These are phyloP conservation scores for Myrmecobius fasciatus DNA, from an alignment of 2,113 vertebrate species.

Conservation along the genomic window DNA sequence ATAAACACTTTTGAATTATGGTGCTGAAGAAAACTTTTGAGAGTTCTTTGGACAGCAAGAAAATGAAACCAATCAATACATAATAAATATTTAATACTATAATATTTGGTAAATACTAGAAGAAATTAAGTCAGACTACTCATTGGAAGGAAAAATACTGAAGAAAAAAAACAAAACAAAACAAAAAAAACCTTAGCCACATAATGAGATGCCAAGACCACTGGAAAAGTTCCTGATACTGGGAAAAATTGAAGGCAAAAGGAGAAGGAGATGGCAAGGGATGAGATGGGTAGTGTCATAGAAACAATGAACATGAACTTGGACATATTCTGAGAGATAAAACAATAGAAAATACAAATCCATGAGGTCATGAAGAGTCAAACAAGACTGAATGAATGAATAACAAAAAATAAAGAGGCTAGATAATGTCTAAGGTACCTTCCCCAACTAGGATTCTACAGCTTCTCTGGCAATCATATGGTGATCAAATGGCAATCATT, in stretches of 20 bases:
- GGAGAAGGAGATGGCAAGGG: neutral
- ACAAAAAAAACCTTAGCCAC: too few relatives aligned
- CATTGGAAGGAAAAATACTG: neutral
- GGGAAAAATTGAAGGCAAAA: neutral
- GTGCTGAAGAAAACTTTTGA: neutral
- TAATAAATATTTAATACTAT: neutral
- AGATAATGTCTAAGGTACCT: neutral
- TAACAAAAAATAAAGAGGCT: neutral
- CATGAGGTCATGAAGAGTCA: neutral
- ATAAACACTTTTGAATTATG: neutral
- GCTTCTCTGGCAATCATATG: neutral
- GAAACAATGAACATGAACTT: neutral
- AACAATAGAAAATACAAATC: accelerated
- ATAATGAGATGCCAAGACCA: neutral
- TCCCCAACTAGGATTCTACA: neutral
- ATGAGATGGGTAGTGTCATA: neutral
- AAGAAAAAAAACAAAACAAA: too few relatives aligned
- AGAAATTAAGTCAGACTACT: neutral
- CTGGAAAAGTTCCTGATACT: too few relatives aligned
- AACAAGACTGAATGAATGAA: neutral
- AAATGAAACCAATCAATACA: neutral
- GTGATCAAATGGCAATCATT: neutral
- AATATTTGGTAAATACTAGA: too few relatives aligned
- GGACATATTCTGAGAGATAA: neutral
- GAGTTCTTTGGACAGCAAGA: neutral